Base-by-base conservation (phyloP, 1,140 invertebrate species). In the Atta texana region DNA sequence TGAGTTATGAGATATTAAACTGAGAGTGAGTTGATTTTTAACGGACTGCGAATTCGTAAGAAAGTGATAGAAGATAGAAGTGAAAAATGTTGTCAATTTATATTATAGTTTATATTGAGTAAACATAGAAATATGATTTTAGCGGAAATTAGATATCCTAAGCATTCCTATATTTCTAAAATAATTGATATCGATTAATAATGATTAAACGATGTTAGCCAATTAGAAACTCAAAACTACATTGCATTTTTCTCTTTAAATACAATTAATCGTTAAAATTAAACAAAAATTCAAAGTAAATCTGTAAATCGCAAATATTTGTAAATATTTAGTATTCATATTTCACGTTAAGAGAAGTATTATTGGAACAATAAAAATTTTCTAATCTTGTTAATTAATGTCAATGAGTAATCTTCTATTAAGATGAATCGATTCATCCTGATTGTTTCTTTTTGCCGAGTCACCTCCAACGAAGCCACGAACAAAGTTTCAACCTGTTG, bases 401-500 rank as follows among this genome's bases (percentile, higher is more conserved):
- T 8, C 34, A 71, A 69, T 55, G 57, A 69, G 51, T 16, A 24
- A 71, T 57, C 51, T 71, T 71, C 31, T 12, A 21, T 16, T 71
- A 31, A 81, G n/a, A 18, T 6, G 21, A 21, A 49, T 81, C 66
- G 39, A 81, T 81, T 71, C 55, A 81, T 10, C 53, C 14, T 8
- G 64, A 57, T 71, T 81, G 64, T 81, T 57, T 71, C 44, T 81
- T 81, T 81, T 71, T n/a, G 51, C 10, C 64, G 63, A 68, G 31
- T 53, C 14, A 69, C 49, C n/a, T 10, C 8, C 49, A 31, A 68
- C n/a, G 7, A 24, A 81, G 34, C 68, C 49, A 16, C 21, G 51
- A 81, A 81, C 21, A 44, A 81, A 81, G 66, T 81, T 81, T 59
- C 78, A 81, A 81, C 66, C 78, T 81, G 78, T 81, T 81, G 66